Base-by-base conservation (phyloP, 2,888 invertebrate genomes). In the Clepsis dumicolana region DNA sequence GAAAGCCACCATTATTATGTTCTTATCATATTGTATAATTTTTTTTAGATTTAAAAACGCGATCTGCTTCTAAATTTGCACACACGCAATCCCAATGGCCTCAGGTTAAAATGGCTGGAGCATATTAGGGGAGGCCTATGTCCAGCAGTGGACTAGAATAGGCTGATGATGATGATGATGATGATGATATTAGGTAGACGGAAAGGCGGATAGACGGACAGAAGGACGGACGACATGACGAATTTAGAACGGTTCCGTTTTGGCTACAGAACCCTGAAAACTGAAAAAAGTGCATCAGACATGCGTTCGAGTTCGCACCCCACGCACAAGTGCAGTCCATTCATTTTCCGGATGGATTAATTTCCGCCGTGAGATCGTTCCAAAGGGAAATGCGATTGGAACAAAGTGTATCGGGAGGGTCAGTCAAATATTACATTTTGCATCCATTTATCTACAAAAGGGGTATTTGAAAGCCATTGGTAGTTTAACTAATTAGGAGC, bases 331-430 rank as follows among this genome's bases (percentile, higher is more conserved):
- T 90, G 91, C 88, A 90, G 89, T 85, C 88, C 88, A 91, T 91
- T 93, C 91, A 91, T 92, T 92, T 90, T 86, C 86, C 90, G 90
- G 91, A 93, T 89, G 88, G 86, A 88, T 91, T 93, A 88, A 93
- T 93, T 91, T 93, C 93, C 93, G 90, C 84, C 85, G 86, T 87
- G 91, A 90, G 91, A 92, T 91, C 89, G 89, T 80, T 87, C 87
- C 83, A 88, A 89, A 89, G 88, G 90, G 91, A 91, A 91, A 90
- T 89, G 84, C 88, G 90, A 92, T 91, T 90, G 90, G 90, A 85
- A 90, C 90, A 91, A 91, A 90, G 86, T 88, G 79, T 84, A 80
- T 74, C 75, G 74, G 80, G 81, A 77, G 80, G 83, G 77, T 80
- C 80, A 81, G 70, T 75, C 80, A 77, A 80, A 86, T 88, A 89